Evolutionary conservation across 1,140 invertebrate genomes (phyloP).

Genomic region (Macrocentrus cingulum): DNA sequence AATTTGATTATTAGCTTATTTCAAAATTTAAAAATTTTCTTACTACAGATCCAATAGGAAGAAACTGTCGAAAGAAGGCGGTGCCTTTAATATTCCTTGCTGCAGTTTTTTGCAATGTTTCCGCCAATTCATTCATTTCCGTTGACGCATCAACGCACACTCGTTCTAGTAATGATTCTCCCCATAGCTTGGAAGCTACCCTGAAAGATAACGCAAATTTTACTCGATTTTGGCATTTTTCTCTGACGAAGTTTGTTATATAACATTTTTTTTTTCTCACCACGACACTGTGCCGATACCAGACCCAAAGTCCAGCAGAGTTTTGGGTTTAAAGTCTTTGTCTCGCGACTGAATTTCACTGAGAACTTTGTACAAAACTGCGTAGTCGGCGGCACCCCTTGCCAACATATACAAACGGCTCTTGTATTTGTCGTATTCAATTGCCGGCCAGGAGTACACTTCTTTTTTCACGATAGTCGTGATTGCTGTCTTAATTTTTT

Average conservation of each 20-base stretch:
- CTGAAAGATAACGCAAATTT: constrained; percentile 52
- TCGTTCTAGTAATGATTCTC: constrained; percentile 73
- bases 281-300: constrained; percentile 83
- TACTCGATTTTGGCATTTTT: too few species aligned
- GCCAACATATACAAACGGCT: constrained; percentile 70
- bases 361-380: constrained; percentile 70
- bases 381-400: constrained; percentile 74
- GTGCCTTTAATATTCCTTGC: constrained; percentile 62
- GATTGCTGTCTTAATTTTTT: constrained; percentile 43
- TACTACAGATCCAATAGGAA: constrained; percentile 69
- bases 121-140: constrained; percentile 79
- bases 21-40: constrained; percentile 28
- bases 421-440: constrained; percentile 68
- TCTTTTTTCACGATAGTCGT: constrained; percentile 54
- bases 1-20: background rate
- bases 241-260: too few species aligned
- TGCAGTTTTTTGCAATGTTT: constrained; percentile 69
- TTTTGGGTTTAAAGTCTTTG: constrained; percentile 71
- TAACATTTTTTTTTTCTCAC: constrained; percentile 59
- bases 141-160: constrained; percentile 78
- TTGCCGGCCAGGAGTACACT: constrained; percentile 73
- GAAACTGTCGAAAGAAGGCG: constrained; percentile 74
- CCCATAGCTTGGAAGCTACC: constrained; percentile 76
- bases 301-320: constrained; percentile 88
- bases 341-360: constrained; percentile 70